phyloP scores from a whole-genome alignment of 2,113 vertebrate species.

The Scalopus aquaticus region DNA sequence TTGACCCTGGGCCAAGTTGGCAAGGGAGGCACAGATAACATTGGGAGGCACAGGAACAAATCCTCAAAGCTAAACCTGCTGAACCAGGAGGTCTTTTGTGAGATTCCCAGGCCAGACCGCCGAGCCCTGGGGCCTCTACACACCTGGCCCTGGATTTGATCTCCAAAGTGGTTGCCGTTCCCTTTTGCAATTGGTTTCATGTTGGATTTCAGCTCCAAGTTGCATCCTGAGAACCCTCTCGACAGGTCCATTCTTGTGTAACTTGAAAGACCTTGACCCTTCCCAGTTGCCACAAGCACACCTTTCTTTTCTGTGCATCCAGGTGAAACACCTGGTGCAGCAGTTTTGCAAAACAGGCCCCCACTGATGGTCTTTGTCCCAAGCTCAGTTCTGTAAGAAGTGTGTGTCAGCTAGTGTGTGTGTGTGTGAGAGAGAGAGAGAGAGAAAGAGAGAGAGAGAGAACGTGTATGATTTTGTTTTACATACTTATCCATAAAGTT shows the following conservation, averaged over 20 bases:
- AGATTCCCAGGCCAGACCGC: constrained; percentile 85
- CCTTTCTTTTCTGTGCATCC: constrained; percentile 33
- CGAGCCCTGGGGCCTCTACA: constrained; percentile 82
- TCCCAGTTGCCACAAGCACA: background rate
- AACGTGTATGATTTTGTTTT: background rate
- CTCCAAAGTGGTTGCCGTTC: constrained; percentile 83
- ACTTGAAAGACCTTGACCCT: constrained; percentile 32
- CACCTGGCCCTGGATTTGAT: constrained; percentile 79
- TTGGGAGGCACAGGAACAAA: constrained; percentile 90
- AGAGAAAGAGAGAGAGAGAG: no score
- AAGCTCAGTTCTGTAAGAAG: background rate
- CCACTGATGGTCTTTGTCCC: constrained; percentile 2
- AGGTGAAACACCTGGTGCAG: background rate
- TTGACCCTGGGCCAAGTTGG: constrained; percentile 90
- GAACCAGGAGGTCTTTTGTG: constrained; percentile 92
- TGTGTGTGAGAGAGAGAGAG: no score
- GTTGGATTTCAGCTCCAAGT: constrained; percentile 83
- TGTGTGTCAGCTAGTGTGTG: background rate
- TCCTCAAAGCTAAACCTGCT: constrained; percentile 91
- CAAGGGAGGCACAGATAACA: constrained; percentile 88
- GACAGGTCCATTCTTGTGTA: constrained; percentile 37
- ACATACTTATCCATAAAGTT: background rate
- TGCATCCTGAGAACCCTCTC: constrained; percentile 74
- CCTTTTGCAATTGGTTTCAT: constrained; percentile 80
- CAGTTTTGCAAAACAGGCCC: background rate